Evolutionary conservation across 2,888 invertebrate species (phyloP), one percentile per base, ranked within the genome.

Genomic region (Callosobruchus maculatus): DNA sequence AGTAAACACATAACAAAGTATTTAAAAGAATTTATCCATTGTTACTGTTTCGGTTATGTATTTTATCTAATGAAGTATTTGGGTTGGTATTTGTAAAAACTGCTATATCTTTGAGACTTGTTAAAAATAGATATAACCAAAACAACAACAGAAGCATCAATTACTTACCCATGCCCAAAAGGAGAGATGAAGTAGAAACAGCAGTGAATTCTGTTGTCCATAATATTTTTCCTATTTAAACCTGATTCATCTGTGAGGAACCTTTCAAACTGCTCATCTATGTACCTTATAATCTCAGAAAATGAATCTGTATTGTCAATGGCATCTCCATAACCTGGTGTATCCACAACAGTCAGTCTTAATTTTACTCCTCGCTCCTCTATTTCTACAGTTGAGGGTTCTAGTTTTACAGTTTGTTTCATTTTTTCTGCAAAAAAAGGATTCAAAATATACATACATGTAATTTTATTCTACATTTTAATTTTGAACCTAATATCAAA

Each of bases 181-280:
- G 98, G 98, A 74, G 97, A 97, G 85, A 98, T 96, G 87, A 98
- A 98, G 88, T 98, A 98, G 86, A 98, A 97, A 88, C 95, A 98
- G 88, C 98, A 98, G 86, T 99, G 98, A 81, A 99, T 97, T 84
- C 98, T 92, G 88, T 97, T 98, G 87, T 99, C 98, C 74, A 97
- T 94, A 81, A 99, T 98, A 86, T 98, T 97, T 78, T 97, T 93
- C 70, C 98, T 92, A 88, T 99, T 98, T 70, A 98, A 90, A 0
- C 98, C 98, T 84, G 97, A 97, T 88, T 98, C 98, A 83, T 97
- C 97, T 68, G 95, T 91, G 72, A 97, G 88, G 86, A 95, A 97
- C 78, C 96, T 90, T 88, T 97, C 97, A 88, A 97, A 99, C 87
- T 98, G 98, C 84, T 98, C 97, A 85, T 99, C 98, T 81, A 99